These are phyloP conservation scores for Palythoa caribaeorum DNA, from an alignment of 92 coral and sea anemone species.

Conservation along the genomic window DNA sequence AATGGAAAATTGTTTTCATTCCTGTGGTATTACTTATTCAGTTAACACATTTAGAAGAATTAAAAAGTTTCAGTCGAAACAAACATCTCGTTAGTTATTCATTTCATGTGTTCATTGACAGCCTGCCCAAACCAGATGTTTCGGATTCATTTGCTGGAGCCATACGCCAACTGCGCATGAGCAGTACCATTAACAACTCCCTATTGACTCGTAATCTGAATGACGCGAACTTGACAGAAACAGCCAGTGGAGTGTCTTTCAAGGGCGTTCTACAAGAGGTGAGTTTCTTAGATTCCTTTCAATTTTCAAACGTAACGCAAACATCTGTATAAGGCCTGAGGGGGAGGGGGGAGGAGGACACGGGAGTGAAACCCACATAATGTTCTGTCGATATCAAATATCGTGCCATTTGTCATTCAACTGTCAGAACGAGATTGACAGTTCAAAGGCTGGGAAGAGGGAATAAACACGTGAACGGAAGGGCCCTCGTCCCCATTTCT, in stretches of 20 bases:
- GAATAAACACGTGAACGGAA: too few species aligned
- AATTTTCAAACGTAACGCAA: too few species aligned
- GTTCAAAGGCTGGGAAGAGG: too few species aligned
- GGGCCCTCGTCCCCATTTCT: too few species aligned
- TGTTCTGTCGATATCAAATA: too few species aligned
- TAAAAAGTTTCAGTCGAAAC: neutral
- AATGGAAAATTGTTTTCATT: too few species aligned
- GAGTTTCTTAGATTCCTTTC: constrained; percentile 36
- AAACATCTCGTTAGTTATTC: neutral
- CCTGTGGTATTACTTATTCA: too few species aligned
- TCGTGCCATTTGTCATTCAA: too few species aligned
- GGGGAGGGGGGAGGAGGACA: too few species aligned
- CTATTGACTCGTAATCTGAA: constrained; percentile 71
- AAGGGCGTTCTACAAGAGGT: constrained; percentile 72
- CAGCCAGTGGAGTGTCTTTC: constrained; percentile 72
- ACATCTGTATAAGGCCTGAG: too few species aligned
- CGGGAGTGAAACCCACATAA: too few species aligned
- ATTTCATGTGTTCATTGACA: constrained; percentile 30
- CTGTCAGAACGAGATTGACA: too few species aligned
- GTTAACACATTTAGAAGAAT: neutral
- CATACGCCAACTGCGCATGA: constrained; percentile 69
- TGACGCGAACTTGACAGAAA: constrained; percentile 60
- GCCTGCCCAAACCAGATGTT: constrained; percentile 66
- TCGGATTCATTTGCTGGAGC: constrained; percentile 76
- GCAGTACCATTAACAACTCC: constrained; percentile 52